phyloP scores from a whole-genome alignment of 2,797 vertebrate species.

The Aratinga solstitialis region DNA sequence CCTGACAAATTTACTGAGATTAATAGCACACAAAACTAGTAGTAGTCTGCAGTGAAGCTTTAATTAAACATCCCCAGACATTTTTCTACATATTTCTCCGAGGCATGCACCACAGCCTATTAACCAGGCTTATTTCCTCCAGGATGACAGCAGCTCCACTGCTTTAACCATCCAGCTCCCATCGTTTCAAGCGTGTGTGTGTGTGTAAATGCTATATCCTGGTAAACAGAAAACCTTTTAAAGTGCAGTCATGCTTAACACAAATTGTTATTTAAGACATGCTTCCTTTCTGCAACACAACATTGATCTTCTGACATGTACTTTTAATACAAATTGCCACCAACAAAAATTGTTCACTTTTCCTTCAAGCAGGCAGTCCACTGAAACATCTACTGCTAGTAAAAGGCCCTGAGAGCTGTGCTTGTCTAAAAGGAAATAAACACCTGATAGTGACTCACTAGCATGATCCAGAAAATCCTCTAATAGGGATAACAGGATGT shows the following conservation, averaged over 20 bases:
- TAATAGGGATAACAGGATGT: background rate
- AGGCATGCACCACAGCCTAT: constrained; percentile 37
- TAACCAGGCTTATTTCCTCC: constrained; percentile 22
- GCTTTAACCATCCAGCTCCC: constrained; percentile 11
- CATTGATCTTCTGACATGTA: background rate
- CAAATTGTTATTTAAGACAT: background rate
- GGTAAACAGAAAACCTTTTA: background rate
- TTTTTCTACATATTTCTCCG: constrained; percentile 53
- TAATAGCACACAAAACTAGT: constrained; percentile 51
- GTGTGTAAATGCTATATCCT: background rate
- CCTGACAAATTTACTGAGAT: constrained; percentile 59
- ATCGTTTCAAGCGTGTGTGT: background rate
- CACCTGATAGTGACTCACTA: background rate
- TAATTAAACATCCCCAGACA: constrained; percentile 62
- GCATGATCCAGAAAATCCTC: background rate
- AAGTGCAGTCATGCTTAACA: background rate
- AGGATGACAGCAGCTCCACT: background rate
- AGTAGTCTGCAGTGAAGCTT: constrained; percentile 46
- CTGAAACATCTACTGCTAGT: background rate
- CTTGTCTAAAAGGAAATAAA: background rate
- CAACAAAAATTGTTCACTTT: background rate
- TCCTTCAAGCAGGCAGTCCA: background rate
- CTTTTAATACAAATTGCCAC: background rate
- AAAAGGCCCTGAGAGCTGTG: background rate
- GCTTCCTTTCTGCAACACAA: background rate